Conservation (phyloP, 2,888 invertebrate genomes). For the Drosophila helvetica region DNA sequence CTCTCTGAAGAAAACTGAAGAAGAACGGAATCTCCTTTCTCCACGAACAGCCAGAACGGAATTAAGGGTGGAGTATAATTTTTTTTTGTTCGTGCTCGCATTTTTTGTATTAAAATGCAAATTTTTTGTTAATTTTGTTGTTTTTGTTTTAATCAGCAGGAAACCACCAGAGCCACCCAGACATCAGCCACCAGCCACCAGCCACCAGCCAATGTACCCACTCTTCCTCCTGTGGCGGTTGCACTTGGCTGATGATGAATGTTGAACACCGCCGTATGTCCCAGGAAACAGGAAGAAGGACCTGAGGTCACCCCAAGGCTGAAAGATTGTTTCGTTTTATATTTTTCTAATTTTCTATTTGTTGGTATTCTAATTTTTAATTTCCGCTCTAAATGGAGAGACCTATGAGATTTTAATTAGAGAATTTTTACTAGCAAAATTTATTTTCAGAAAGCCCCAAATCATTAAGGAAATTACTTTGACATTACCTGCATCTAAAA, state of each 20-base stretch:
- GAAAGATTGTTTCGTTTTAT: constrained; percentile 32
- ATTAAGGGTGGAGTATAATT: constrained; percentile 1
- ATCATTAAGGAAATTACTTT: constrained; percentile 25
- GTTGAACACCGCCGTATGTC: constrained; percentile 64
- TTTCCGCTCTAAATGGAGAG: constrained; percentile 20
- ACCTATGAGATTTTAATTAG: constrained; percentile 21
- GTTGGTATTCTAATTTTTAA: constrained; percentile 17
- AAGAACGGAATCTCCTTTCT: neutral
- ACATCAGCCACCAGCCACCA: constrained; percentile 18
- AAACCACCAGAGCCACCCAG: neutral
- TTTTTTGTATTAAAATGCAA: constrained; percentile 82
- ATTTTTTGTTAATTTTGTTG: constrained; percentile 82
- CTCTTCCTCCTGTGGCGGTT: constrained; percentile 59
- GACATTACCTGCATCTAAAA: constrained; percentile 26
- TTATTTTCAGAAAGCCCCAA: neutral
- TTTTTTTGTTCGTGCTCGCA: constrained; percentile 35
- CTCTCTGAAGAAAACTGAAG: constrained; percentile 12
- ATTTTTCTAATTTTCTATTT: constrained; percentile 22
- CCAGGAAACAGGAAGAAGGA: constrained; percentile 3
- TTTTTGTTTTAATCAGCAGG: constrained; percentile 81
- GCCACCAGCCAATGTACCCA: neutral
- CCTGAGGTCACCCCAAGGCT: constrained; percentile 47
- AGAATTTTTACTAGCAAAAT: neutral
- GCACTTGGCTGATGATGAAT: constrained; percentile 80
- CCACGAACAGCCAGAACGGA: neutral